A percentile compares a stretch with the other conserved stretches of the same genome.
phyloP scores from a whole-genome alignment of 2,113 vertebrate species.

The Pongo abelii region DNA sequence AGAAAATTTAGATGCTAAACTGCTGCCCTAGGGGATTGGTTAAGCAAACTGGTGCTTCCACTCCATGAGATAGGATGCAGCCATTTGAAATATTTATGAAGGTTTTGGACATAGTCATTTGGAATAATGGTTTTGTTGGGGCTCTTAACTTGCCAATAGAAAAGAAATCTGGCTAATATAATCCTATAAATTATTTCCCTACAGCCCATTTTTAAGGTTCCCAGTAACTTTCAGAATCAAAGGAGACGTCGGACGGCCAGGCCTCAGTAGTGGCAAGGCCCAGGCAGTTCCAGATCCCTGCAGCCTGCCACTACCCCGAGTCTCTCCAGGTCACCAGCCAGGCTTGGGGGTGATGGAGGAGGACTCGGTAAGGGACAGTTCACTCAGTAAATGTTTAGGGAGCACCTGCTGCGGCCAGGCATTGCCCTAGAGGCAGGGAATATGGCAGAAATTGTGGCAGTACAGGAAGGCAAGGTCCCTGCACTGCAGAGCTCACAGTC shows the following conservation, averaged over 20 bases:
- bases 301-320: rapidly evolving
- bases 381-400: background rate
- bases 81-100: background rate
- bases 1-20: background rate
- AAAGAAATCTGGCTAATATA: background rate
- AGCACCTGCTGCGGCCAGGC: background rate
- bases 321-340: background rate
- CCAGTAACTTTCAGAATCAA: background rate
- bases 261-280: background rate
- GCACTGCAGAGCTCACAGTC: background rate
- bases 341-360: no score
- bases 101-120: background rate
- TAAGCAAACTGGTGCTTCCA: background rate
- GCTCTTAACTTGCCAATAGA: background rate
- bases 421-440: rapidly evolving
- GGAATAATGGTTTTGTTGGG: background rate
- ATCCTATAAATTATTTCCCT: background rate
- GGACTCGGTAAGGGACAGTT: background rate
- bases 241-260: background rate
- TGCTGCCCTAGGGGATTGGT: background rate
- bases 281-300: background rate
- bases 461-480: background rate
- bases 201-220: background rate
- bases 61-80: background rate
- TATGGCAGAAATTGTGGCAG: no score